Percentiles rank a stretch among this genome's conserved stretches.
These are phyloP conservation scores for Atractosteus spatula DNA, from an alignment of 2,113 vertebrate species.

Conservation along the genomic window DNA sequence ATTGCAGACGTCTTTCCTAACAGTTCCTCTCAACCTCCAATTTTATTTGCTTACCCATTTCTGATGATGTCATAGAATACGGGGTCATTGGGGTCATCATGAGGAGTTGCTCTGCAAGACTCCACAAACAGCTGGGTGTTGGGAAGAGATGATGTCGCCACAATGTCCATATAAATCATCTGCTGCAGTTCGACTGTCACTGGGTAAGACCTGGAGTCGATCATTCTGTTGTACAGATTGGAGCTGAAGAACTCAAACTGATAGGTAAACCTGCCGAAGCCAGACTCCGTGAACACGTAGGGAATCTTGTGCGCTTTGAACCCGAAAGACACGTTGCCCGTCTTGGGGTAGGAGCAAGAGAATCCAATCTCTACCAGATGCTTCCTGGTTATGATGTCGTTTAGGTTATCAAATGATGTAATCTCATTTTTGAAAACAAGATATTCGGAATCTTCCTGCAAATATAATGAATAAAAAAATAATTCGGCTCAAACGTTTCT, in stretches of 20 bases:
- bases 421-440: conserved; percentile 49
- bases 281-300: conserved; percentile 38
- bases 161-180: conserved; percentile 56
- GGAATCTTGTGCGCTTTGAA: conserved; percentile 36
- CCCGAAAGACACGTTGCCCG: conserved; percentile 30
- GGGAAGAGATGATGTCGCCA: conserved; percentile 45
- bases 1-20: no score
- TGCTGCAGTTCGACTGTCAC: conserved; percentile 54
- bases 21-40: neutral
- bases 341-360: conserved; percentile 43
- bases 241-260: conserved; percentile 54
- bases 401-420: conserved; percentile 24
- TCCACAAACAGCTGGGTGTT: conserved; percentile 58
- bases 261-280: conserved; percentile 47
- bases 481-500: neutral
- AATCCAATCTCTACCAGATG: conserved; percentile 42
- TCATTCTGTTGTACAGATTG: conserved; percentile 34
- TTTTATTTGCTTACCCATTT: conserved; percentile 30
- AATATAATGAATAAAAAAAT: neutral
- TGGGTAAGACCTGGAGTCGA: conserved; percentile 46
- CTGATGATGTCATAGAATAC: conserved; percentile 41
- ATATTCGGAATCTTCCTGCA: conserved; percentile 40
- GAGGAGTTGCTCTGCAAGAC: conserved; percentile 66
- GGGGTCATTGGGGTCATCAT: conserved; percentile 48
- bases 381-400: conserved; percentile 35